Percentiles rank a stretch among this genome's conserved stretches.
phyloP scores from a whole-genome alignment of 2,797 vertebrate species.

The Geotrypetes seraphini region DNA sequence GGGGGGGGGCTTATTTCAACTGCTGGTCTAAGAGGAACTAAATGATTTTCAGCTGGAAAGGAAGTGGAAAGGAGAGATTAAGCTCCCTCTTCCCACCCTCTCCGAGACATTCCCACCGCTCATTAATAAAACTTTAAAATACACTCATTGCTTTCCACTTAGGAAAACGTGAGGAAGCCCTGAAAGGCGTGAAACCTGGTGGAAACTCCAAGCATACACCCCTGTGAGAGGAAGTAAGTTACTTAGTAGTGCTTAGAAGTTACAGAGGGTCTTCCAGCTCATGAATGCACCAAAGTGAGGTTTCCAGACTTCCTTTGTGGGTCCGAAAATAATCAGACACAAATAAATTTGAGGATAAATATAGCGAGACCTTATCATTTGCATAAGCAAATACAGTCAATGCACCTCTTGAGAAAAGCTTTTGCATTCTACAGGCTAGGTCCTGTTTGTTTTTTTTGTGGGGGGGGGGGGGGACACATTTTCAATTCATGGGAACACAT shows the following conservation, averaged over 20 bases:
- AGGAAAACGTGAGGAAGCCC: conserved; percentile 19
- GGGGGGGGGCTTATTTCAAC: conserved; percentile 16
- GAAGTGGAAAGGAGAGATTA: conserved; percentile 46
- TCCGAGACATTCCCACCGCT: conserved; percentile 38
- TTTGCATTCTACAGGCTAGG: too few species aligned
- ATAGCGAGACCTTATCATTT: too few species aligned
- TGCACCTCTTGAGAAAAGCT: too few species aligned
- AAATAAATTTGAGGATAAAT: not conserved
- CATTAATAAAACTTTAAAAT: conserved; percentile 52
- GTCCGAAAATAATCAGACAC: too few species aligned
- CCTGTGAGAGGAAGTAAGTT: not conserved
- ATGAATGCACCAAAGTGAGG: too few species aligned
- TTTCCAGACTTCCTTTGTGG: too few species aligned
- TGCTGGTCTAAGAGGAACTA: conserved; percentile 39
- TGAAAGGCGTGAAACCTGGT: conserved; percentile 1
- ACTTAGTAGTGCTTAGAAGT: too few species aligned
- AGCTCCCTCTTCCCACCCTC: conserved; percentile 25
- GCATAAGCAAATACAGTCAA: too few species aligned
- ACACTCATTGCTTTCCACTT: conserved; percentile 28
- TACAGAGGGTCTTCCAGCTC: too few species aligned
- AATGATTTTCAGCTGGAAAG: conserved; percentile 59
- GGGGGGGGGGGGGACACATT: too few species aligned
- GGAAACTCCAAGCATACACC: conserved; percentile 1
- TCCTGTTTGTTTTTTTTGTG: too few species aligned
- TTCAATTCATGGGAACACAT: too few species aligned